Evolutionary conservation across 2,888 invertebrate genomes (phyloP).

Genomic region (Sesia apiformis): DNA sequence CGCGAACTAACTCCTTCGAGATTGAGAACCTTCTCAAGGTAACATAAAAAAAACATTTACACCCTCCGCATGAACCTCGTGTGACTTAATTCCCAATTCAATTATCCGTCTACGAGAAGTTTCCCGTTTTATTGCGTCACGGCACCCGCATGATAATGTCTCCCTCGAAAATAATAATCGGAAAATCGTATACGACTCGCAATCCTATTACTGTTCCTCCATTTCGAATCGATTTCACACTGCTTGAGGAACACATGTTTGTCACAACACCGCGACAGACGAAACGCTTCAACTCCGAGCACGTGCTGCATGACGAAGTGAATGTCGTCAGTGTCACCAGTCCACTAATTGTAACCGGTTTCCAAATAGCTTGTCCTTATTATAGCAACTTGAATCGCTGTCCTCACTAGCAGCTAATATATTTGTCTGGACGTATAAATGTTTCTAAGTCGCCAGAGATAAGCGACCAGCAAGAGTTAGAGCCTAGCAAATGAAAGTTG

Average conservation of each 20-base stretch:
- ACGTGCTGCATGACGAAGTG: too few relatives aligned
- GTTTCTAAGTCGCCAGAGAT: too few relatives aligned
- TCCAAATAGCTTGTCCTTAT: too few relatives aligned
- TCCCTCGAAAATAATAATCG: constrained; percentile 33
- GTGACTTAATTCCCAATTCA: constrained; percentile 37
- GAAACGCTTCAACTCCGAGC: too few relatives aligned
- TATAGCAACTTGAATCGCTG: too few relatives aligned
- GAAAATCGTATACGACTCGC: constrained; percentile 12
- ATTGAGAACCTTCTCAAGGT: constrained; percentile 95
- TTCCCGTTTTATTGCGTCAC: constrained; percentile 37
- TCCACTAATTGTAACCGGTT: too few relatives aligned
- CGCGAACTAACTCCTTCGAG: constrained; percentile 93
- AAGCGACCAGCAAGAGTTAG: too few relatives aligned
- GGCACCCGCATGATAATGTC: constrained; percentile 43
- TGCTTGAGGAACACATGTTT: neutral
- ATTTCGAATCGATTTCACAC: neutral
- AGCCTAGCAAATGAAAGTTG: too few relatives aligned
- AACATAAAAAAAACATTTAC: constrained; percentile 13
- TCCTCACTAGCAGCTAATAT: too few relatives aligned
- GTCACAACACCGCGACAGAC: neutral
- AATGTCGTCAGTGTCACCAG: too few relatives aligned
- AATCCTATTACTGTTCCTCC: constrained; percentile 17
- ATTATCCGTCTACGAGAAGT: constrained; percentile 36
- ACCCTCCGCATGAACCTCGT: constrained; percentile 21
- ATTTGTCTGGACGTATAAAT: too few relatives aligned